Percentiles rank a stretch among this genome's conserved stretches.
Evolutionary conservation across 64 coral and sea anemone species (phyloP).

Genomic region (Stichodactyla helianthus): DNA sequence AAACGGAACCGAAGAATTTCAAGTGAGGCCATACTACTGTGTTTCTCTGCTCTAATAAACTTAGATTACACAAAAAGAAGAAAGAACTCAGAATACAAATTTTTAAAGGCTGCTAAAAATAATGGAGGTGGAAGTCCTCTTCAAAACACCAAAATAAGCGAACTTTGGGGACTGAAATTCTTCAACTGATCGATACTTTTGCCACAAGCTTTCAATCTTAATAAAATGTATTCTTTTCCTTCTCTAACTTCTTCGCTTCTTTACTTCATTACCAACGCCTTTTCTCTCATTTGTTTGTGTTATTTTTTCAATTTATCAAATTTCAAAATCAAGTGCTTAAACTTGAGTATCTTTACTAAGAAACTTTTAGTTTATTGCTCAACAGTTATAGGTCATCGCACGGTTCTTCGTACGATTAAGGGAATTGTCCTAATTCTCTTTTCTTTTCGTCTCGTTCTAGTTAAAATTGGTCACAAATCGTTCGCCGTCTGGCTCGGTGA

Average conservation of each 20-base stretch:
- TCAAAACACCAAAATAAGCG: too few species aligned
- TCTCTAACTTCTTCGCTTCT: not conserved
- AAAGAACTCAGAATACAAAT: too few species aligned
- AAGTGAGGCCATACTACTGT: not conserved
- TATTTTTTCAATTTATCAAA: not conserved
- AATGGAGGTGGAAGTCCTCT: too few species aligned
- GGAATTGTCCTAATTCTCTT: not conserved
- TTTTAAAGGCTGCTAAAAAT: too few species aligned
- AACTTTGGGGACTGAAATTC: too few species aligned
- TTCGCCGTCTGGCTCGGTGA: not conserved
- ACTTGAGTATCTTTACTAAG: not conserved
- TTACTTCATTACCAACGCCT: not conserved
- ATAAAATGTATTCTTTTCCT: not conserved
- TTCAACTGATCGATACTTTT: too few species aligned
- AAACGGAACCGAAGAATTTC: not conserved
- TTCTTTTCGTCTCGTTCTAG: not conserved
- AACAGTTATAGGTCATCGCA: not conserved
- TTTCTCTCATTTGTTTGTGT: not conserved
- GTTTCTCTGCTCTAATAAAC: not conserved
- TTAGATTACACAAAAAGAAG: not conserved
- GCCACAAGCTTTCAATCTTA: not conserved
- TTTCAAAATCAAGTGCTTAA: not conserved
- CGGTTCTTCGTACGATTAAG: not conserved
- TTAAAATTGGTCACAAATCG: not conserved
- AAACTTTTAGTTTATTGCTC: not conserved